Percentiles rank a stretch among this genome's conserved stretches.
These are phyloP conservation scores for Venustoraphidia nigricollis DNA, from an alignment of 2,888 invertebrate species.

Conservation along the genomic window DNA sequence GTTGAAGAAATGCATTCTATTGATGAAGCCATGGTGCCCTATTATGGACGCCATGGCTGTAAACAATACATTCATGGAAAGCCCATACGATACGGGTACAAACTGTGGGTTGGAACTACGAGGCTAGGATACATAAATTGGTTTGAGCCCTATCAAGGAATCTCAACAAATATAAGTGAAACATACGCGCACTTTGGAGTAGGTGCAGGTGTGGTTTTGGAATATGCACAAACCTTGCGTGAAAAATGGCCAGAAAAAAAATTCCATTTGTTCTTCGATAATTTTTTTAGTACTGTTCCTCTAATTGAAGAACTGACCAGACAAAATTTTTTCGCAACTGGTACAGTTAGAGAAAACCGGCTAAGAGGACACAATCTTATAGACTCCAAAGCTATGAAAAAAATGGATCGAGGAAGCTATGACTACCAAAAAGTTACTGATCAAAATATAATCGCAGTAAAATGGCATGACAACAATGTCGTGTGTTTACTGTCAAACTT, in stretches of 20 bases:
- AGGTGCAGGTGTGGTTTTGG: constrained; percentile 9
- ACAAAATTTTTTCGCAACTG: constrained; percentile 5
- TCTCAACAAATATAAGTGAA: constrained; percentile 7
- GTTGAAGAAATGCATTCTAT: no score
- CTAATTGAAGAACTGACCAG: constrained; percentile 4
- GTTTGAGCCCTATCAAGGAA: constrained; percentile 17
- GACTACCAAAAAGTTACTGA: constrained; percentile 2
- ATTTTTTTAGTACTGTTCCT: constrained; percentile 9
- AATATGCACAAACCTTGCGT: constrained; percentile 7
- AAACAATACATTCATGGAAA: constrained; percentile 2
- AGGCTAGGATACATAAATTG: constrained; percentile 16
- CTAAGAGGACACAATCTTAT: not conserved
- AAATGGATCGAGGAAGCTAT: constrained; percentile 4
- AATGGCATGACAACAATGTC: not conserved
- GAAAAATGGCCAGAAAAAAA: not conserved
- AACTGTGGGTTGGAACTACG: no score
- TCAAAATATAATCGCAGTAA: not conserved
- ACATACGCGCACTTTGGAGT: constrained; percentile 11
- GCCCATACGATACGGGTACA: not conserved
- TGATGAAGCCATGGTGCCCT: no score
- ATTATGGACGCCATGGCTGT: constrained; percentile 1
- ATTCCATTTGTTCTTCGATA: constrained; percentile 8
- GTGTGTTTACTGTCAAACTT: not conserved
- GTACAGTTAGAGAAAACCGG: constrained; percentile 7
- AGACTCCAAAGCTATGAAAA: constrained; percentile 2